Conservation (phyloP, 2,797 vertebrate species). For the Danio aesculapii region DNA sequence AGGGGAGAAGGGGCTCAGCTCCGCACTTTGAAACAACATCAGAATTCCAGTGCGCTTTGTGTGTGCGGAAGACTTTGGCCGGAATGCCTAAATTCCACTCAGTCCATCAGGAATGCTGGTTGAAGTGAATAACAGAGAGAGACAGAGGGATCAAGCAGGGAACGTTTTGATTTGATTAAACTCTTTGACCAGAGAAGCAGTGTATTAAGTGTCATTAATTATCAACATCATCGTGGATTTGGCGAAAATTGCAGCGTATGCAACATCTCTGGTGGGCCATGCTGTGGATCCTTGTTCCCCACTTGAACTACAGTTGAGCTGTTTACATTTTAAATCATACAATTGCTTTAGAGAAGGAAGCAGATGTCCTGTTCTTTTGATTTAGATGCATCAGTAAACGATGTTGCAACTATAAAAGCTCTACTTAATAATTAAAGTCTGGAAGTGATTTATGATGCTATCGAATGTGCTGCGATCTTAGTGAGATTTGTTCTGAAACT, state of each 20-base stretch:
- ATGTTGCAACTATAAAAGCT: constrained; percentile 20
- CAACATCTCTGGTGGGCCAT: background rate
- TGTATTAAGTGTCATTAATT: constrained; percentile 38
- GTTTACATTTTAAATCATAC: background rate
- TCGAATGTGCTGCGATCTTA: background rate
- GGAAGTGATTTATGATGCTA: constrained; percentile 14
- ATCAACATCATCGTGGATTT: constrained; percentile 1
- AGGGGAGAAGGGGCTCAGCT: constrained; percentile 23
- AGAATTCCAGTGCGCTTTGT: constrained; percentile 46
- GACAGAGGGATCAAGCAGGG: constrained; percentile 31
- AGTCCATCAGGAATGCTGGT: constrained; percentile 36
- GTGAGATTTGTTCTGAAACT: background rate
- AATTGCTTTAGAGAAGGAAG: background rate
- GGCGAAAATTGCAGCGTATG: background rate
- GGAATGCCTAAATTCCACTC: constrained; percentile 51
- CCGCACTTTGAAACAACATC: constrained; percentile 36
- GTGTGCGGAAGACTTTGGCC: constrained; percentile 48
- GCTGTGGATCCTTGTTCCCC: background rate
- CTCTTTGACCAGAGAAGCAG: constrained; percentile 17
- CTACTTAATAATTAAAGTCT: background rate
- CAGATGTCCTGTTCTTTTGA: background rate
- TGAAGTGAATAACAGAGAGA: constrained; percentile 49
- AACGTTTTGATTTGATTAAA: constrained; percentile 35
- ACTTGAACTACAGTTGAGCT: background rate
- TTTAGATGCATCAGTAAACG: constrained; percentile 22